These are phyloP conservation scores for Ceratina australensis DNA, from an alignment of 1,140 invertebrate species.

Conservation along the genomic window DNA sequence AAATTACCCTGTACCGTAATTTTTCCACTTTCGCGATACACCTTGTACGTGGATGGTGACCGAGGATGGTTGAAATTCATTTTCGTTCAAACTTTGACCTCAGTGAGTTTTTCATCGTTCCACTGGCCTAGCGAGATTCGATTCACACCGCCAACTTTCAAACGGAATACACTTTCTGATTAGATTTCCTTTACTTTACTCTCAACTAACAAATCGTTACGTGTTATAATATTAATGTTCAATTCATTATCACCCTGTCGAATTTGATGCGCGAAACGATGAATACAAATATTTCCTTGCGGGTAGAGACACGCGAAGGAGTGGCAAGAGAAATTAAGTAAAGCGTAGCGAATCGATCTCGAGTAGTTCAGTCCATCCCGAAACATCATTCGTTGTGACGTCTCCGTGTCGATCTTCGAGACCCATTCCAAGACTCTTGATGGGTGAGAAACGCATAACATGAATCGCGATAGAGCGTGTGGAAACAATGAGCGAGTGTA, in stretches of 20 bases:
- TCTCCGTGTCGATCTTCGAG: slow-evolving; percentile 3
- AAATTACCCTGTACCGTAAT: slow-evolving; percentile 47
- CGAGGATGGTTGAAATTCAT: background rate
- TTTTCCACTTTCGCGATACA: slow-evolving; percentile 27
- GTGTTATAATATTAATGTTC: too few relatives aligned
- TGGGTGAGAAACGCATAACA: slow-evolving; percentile 44
- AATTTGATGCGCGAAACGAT: too few relatives aligned
- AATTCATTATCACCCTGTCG: too few relatives aligned
- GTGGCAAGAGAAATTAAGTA: too few relatives aligned
- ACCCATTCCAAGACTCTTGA: slow-evolving; percentile 58
- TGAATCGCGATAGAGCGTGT: slow-evolving; percentile 50
- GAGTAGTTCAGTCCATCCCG: too few relatives aligned
- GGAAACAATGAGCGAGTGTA: slow-evolving; percentile 66
- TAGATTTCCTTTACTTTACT: background rate
- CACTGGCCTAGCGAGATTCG: background rate
- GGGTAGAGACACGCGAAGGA: too few relatives aligned
- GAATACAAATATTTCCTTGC: too few relatives aligned
- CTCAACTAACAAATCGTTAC: too few relatives aligned
- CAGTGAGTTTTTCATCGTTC: background rate
- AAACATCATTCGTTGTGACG: slow-evolving; percentile 8
- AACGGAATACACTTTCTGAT: too few relatives aligned
- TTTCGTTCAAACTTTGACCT: background rate
- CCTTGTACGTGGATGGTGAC: background rate
- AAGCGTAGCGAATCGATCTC: background rate
- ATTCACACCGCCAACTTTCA: background rate